Base-by-base conservation (phyloP, 2,113 vertebrate species). In the Cyanoliseus patagonus region DNA sequence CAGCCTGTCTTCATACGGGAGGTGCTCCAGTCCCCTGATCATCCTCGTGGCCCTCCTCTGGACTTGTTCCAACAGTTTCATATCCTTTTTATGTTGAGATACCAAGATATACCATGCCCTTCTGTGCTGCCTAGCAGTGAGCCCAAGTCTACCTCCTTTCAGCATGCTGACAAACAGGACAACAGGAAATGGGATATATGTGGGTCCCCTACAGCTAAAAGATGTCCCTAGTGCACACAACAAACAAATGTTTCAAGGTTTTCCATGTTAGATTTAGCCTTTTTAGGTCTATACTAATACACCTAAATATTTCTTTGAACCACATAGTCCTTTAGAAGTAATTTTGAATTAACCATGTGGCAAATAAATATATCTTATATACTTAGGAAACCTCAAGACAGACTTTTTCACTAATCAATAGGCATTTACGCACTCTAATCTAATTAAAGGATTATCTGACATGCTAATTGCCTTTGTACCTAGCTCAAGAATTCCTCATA, bases 391-490 rank as follows among this genome's bases (percentile, higher is more conserved):
- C 49, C 78, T 95, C 90, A 96, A 96, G 83, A 68, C 78, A 88
- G 84, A 88, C 49, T 96, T 94, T 95, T 97, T 69, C 30, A 73
- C 44, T 90, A 94, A 97, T 97, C 97, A 96, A 96, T 97, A 97
- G 74, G 67, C 97, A 91, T 92, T 94, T 97, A 51, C 14, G 92
- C 37, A 23, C 28, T 92, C 66, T 97, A 96, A 97, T 97, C 88
- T 97, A 97, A 98, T 98, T 98, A 98, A 95, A 97, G 86, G 75
- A 90, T 97, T 97, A 94, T 96, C 89, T 96, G 88, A 95, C 74
- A 94, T 55, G 87, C 46, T 96, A 86, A 94, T 17, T 97, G 77
- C 76, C 83, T 94, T 95, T 76, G 30, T 94, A 94, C 31, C 25
- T 59, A 78, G 47, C 39, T 94, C 83, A 93, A 95, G 90, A 96